Conservation (phyloP, 2,888 invertebrate species). For the Tenthredo distinguenda region DNA sequence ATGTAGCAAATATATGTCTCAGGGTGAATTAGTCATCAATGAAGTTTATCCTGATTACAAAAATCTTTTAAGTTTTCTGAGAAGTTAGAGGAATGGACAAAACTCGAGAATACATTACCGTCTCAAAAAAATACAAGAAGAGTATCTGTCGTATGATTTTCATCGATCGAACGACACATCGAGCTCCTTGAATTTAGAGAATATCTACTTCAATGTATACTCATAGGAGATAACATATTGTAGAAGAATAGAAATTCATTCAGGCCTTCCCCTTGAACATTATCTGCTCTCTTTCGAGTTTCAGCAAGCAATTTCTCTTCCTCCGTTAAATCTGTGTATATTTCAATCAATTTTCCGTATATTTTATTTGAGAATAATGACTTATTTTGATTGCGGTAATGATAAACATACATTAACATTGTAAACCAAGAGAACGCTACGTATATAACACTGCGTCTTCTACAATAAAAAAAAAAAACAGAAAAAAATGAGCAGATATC, state of each 20-base stretch:
- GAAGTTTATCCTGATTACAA: background rate
- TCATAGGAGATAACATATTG: too few relatives aligned
- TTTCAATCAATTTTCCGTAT: background rate
- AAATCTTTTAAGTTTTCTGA: background rate
- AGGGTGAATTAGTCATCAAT: background rate
- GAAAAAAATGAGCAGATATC: too few relatives aligned
- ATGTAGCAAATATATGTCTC: background rate
- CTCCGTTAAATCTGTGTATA: background rate
- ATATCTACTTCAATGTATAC: too few relatives aligned
- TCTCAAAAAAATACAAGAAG: background rate
- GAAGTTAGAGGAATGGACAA: background rate
- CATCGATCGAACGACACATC: too few relatives aligned
- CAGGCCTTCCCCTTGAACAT: background rate
- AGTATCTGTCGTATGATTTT: too few relatives aligned
- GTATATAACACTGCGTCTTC: background rate
- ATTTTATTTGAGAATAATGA: background rate
- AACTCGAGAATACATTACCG: background rate
- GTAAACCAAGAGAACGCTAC: background rate
- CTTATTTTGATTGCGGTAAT: too few relatives aligned
- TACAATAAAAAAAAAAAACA: background rate
- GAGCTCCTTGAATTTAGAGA: too few relatives aligned
- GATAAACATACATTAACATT: too few relatives aligned
- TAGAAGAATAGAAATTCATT: too few relatives aligned
- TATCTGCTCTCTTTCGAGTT: background rate
- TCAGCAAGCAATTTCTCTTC: background rate